Conservation (phyloP, 2,797 vertebrate species). For the Coendou prehensilis region DNA sequence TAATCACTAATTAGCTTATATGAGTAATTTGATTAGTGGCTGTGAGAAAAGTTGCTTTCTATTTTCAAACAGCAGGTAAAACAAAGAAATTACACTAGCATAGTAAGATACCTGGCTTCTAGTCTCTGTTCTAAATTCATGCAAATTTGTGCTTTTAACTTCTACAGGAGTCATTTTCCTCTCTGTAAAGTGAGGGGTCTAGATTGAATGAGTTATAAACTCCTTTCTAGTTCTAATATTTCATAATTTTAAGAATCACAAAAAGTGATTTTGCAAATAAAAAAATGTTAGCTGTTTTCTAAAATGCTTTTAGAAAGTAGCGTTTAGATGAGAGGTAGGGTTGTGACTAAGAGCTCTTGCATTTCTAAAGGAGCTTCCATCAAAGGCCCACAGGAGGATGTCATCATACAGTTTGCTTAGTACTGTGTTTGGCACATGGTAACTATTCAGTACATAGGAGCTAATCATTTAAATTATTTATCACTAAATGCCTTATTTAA, state of each 20-base stretch:
- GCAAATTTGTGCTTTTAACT: constrained; percentile 9
- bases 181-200: constrained; percentile 1
- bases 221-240: constrained; percentile 45
- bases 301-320: background rate
- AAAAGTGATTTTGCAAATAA: constrained; percentile 52
- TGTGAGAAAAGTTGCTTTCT: constrained; percentile 34
- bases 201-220: background rate
- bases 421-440: background rate
- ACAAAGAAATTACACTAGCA: background rate
- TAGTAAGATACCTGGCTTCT: background rate
- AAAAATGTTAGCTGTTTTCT: constrained; percentile 11
- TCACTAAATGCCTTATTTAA: constrained; percentile 19
- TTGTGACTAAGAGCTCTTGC: background rate
- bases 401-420: background rate
- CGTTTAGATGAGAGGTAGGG: background rate
- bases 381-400: background rate
- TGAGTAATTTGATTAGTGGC: background rate
- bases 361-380: background rate
- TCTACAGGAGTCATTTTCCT: background rate
- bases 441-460: background rate
- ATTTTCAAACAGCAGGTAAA: background rate
- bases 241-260: constrained; percentile 51
- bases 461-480: background rate
- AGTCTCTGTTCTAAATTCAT: background rate
- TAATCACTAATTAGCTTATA: constrained; percentile 4